These are phyloP conservation scores for Trematomus loennbergii DNA, from an alignment of 2,113 vertebrate species.

Conservation along the genomic window DNA sequence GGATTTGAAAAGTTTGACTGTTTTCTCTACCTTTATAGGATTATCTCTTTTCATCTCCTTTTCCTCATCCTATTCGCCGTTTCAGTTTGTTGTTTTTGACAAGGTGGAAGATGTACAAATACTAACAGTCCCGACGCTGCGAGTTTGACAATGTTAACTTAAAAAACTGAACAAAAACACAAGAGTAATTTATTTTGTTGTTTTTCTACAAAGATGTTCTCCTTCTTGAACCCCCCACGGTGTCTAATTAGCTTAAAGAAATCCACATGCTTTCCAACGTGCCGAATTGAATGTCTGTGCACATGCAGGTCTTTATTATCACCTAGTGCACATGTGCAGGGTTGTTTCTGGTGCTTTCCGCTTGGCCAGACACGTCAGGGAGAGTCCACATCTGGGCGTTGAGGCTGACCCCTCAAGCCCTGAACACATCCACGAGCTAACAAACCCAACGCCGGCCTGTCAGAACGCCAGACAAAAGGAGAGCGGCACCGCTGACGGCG, in stretches of 20 bases:
- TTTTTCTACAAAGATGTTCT: conserved; percentile 3
- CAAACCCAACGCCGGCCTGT: conserved; percentile 66
- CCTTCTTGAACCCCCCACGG: conserved; percentile 11
- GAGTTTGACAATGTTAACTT: neutral
- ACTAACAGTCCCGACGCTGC: neutral
- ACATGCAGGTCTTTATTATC: conserved; percentile 51
- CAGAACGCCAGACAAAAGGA: conserved; percentile 56
- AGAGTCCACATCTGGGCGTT: conserved; percentile 70
- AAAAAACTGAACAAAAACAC: neutral
- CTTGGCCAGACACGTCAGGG: conserved; percentile 67
- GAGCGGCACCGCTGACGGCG: conserved; percentile 55
- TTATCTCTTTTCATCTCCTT: conserved; percentile 54
- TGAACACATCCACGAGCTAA: conserved; percentile 49
- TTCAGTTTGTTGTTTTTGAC: conserved; percentile 50
- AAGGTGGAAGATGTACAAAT: neutral
- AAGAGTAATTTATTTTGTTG: neutral
- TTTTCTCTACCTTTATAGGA: conserved; percentile 36
- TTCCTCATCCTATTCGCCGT: conserved; percentile 48
- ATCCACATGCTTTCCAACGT: conserved; percentile 1
- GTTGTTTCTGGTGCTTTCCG: conserved; percentile 45
- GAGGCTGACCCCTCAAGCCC: conserved; percentile 67
- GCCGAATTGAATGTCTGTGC: neutral
- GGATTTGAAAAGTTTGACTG: conserved; percentile 38
- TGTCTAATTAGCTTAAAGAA: conserved; percentile 40
- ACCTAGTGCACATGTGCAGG: conserved; percentile 45